These are phyloP conservation scores for Deroplatys truncata DNA, from an alignment of 2,888 invertebrate genomes.

Conservation along the genomic window DNA sequence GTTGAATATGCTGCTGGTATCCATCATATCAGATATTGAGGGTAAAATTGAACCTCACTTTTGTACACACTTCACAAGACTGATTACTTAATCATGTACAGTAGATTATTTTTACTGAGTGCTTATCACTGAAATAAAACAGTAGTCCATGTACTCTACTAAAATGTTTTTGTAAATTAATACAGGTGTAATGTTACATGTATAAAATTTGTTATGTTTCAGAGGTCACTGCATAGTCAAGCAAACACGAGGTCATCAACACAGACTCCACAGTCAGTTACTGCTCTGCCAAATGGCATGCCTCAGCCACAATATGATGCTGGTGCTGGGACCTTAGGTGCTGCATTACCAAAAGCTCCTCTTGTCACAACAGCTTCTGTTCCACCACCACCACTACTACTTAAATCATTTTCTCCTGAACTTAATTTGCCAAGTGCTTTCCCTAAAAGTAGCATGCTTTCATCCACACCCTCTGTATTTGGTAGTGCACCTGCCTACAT, in stretches of 20 bases:
- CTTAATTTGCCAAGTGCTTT: neutral
- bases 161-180: no score
- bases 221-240: neutral
- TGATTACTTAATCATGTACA: no score
- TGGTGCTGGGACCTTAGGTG: neutral
- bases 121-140: no score
- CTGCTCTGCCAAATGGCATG: neutral
- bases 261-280: neutral
- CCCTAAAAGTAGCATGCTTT: neutral
- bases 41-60: no score
- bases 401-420: neutral
- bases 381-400: neutral
- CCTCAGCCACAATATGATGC: neutral
- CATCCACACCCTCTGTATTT: neutral
- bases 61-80: no score
- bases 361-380: neutral
- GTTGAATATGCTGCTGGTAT: no score
- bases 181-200: no score
- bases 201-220: neutral
- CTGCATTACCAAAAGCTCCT: neutral
- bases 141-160: no score
- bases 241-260: neutral
- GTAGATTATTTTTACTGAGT: no score
- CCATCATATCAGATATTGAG: no score
- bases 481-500: neutral